These are phyloP conservation scores for Acheta domesticus DNA, from an alignment of 2,888 invertebrate species.

Conservation along the genomic window DNA sequence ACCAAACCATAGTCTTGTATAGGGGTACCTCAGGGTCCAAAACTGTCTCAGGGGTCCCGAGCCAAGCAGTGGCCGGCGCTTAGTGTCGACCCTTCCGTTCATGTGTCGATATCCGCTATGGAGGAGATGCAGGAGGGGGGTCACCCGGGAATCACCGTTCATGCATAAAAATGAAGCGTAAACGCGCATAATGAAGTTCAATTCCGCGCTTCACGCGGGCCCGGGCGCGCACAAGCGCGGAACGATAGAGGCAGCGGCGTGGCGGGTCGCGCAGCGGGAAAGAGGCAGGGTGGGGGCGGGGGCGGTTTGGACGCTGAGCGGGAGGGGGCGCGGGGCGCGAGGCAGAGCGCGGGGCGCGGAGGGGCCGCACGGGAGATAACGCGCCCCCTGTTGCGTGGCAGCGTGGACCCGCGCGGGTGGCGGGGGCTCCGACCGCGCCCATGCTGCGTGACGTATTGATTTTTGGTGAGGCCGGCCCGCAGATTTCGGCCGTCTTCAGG, in stretches of 20 bases:
- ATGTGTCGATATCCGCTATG: no score
- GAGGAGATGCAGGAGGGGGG: not conserved
- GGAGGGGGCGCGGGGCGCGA: not conserved
- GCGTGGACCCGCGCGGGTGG: not conserved
- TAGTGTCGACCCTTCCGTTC: no score
- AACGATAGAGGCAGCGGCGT: not conserved
- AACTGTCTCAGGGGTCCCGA: no score
- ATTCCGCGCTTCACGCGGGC: no score
- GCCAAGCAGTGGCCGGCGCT: no score
- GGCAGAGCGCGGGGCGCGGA: not conserved
- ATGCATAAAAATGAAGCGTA: conserved; percentile 4
- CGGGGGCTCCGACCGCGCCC: not conserved
- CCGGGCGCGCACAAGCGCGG: not conserved
- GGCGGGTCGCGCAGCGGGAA: not conserved
- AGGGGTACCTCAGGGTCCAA: no score
- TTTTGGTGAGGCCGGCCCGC: not conserved
- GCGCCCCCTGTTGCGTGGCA: not conserved
- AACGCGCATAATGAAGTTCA: not conserved
- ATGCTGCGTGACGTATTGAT: not conserved
- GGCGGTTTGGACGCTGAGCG: no score
- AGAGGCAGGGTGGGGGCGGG: not conserved
- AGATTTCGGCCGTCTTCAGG: not conserved
- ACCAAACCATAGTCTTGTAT: no score
- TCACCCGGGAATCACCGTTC: not conserved
- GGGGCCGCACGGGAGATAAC: not conserved